Percentiles rank a stretch among this genome's conserved stretches.
Conservation (phyloP, 2,113 vertebrate species). For the Bambusicola thoracicus region DNA sequence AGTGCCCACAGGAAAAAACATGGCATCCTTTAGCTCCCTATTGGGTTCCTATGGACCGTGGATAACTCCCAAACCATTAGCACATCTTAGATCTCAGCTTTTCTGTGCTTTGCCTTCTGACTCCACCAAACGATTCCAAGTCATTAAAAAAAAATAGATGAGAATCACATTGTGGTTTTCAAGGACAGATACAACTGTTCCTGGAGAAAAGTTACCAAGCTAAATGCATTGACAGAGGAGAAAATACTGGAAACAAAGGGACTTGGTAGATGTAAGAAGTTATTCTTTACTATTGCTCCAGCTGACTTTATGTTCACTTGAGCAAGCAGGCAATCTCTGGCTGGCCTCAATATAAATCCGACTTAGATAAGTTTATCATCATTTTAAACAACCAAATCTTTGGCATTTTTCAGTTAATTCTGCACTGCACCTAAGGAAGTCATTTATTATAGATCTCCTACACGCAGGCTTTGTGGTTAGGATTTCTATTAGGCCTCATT, state of each 20-base stretch:
- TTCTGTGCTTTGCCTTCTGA: neutral
- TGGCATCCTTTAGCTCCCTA: neutral
- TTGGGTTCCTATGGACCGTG: neutral
- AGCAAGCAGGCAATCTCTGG: neutral
- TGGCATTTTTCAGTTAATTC: neutral
- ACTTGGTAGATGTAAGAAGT: neutral
- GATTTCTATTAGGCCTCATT: neutral
- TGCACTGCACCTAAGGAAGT: neutral
- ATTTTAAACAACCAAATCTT: constrained; percentile 10
- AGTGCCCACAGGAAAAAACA: neutral
- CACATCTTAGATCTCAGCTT: neutral
- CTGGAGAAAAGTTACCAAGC: neutral
- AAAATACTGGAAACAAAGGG: neutral
- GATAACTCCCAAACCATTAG: neutral
- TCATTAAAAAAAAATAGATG: neutral
- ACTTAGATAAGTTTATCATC: neutral
- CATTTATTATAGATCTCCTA: neutral
- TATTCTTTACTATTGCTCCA: neutral
- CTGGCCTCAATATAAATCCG: neutral
- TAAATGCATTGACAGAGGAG: neutral
- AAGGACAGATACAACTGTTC: neutral
- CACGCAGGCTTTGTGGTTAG: neutral
- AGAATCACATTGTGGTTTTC: neutral
- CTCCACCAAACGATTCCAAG: neutral
- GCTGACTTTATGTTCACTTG: neutral